These are phyloP conservation scores for Hypercompe scribonia DNA, from an alignment of 2,888 invertebrate genomes.

Conservation along the genomic window DNA sequence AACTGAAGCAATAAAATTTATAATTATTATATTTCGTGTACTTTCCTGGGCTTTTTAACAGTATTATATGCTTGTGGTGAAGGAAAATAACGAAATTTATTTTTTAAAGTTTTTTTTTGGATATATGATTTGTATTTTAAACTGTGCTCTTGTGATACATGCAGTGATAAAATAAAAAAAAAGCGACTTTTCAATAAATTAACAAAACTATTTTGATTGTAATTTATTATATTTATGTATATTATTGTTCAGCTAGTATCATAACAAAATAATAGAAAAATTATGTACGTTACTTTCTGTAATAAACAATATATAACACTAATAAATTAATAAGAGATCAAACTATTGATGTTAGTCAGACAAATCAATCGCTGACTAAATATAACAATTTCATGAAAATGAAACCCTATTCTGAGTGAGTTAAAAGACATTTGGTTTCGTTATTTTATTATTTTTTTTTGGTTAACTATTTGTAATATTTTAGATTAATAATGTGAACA, in stretches of 20 bases:
- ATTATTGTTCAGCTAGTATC: constrained; percentile 33
- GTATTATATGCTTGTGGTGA: constrained; percentile 51
- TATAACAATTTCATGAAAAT: constrained; percentile 41
- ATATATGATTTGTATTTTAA: constrained; percentile 37
- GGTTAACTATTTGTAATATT: constrained; percentile 79
- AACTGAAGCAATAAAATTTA: constrained; percentile 72
- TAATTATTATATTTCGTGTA: constrained; percentile 49
- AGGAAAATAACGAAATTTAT: constrained; percentile 43
- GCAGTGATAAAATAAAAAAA: constrained; percentile 44
- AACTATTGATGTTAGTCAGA: constrained; percentile 47
- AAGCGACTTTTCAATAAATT: constrained; percentile 40
- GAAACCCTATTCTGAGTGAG: constrained; percentile 56
- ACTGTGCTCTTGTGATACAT: constrained; percentile 50
- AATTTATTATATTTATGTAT: constrained; percentile 36
- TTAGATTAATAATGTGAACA: constrained; percentile 75
- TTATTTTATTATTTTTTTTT: constrained; percentile 73
- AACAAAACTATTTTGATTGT: constrained; percentile 36
- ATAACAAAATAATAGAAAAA: constrained; percentile 24
- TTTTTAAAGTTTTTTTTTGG: constrained; percentile 33
- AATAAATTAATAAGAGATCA: constrained; percentile 34
- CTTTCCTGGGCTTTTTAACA: constrained; percentile 51
- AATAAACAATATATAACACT: constrained; percentile 33
- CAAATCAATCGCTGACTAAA: constrained; percentile 46
- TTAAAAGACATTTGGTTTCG: constrained; percentile 78
- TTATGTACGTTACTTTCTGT: constrained; percentile 40